Base-by-base conservation (phyloP, 2,888 invertebrate species). In the Oxycera nigricornis region DNA sequence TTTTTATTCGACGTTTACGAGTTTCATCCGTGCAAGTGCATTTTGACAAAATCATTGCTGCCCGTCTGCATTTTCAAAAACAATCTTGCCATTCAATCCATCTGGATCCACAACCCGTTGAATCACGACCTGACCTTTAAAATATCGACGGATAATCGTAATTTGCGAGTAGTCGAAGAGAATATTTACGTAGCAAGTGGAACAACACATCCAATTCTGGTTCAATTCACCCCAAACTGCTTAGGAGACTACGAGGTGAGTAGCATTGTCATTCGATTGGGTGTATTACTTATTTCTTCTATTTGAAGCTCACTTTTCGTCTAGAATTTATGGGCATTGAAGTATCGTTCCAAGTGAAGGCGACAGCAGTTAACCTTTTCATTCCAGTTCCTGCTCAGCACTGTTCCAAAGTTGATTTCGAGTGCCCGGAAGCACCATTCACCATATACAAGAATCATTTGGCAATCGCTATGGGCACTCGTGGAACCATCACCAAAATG, bases 41-140 rank as follows among this genome's bases (percentile, higher is more conserved):
- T 77, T n/a, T 14, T 76, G 22, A 76, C 74, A 14, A 72, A 72
- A 28, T 9, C n/a, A n/a, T 24, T 77, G 17, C 52, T 76, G 2
- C 76, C 77, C 0, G 35, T 73, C 26, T 46, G 73, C 22, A 24
- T 75, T 39, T 28, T 17, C 26, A 50, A 70, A 41, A 31, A 31
- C 2, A n/a, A 39, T 11, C 65, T 39, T 14, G 39, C 39, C 1
- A 28, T 55, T 28, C 77, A 77, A 62, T 68, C 74, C 7, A 72
- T 77, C 50, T 77, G 77, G 77, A 20, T 77, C 1, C 73, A 73
- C 35, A 77, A 77, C 57, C 77, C 74, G 17, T 74, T 65, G 30
- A 31, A 31, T 24, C 65, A 62, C 17, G 73, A 77, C 26, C 50
- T 77, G 17, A 11, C 17, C 31, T 68, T 77, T 24, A 46, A 61